A percentile compares a stretch with the other conserved stretches of the same genome.
phyloP scores from a whole-genome alignment of 1,140 invertebrate species.

The Lasaia peninsularis region DNA sequence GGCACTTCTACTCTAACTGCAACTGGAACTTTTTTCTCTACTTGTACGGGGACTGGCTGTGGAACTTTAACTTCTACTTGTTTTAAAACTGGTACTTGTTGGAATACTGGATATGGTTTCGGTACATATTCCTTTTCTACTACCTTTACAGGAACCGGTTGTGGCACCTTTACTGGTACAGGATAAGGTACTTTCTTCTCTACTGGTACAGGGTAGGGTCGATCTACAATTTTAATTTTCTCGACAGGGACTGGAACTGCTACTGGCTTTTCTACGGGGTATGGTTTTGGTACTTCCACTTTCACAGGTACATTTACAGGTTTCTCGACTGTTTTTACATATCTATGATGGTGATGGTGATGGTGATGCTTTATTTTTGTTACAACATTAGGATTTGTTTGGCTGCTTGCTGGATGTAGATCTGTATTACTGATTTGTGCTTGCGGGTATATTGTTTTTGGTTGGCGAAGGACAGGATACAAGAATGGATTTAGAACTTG shows the following conservation, averaged over 20 bases:
- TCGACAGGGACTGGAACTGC: slow-evolving; percentile 80
- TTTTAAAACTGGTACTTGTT: slow-evolving; percentile 71
- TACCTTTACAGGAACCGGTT: slow-evolving; percentile 74
- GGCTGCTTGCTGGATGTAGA: slow-evolving; percentile 40
- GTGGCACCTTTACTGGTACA: slow-evolving; percentile 79
- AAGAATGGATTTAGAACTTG: neutral
- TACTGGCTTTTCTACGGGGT: slow-evolving; percentile 81
- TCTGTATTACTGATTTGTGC: slow-evolving; percentile 36
- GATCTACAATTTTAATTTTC: slow-evolving; percentile 81
- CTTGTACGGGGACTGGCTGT: slow-evolving; percentile 67
- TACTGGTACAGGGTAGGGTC: slow-evolving; percentile 80
- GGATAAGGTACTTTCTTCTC: slow-evolving; percentile 82
- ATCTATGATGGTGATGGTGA: slow-evolving; percentile 80
- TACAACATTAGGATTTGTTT: slow-evolving; percentile 38
- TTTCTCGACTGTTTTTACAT: slow-evolving; percentile 79
- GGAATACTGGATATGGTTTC: slow-evolving; percentile 79
- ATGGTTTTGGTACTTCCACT: slow-evolving; percentile 76
- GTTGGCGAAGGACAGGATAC: neutral
- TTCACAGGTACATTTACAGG: slow-evolving; percentile 67
- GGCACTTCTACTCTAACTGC: slow-evolving; percentile 73
- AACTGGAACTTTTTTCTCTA: slow-evolving; percentile 78
- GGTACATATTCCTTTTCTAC: slow-evolving; percentile 75
- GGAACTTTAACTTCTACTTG: slow-evolving; percentile 74
- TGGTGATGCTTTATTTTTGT: slow-evolving; percentile 80
- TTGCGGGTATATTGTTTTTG: slow-evolving; percentile 13